These are phyloP conservation scores for Choloepus hoffmanni DNA, from an alignment of 2,113 vertebrate genomes.

Conservation along the genomic window DNA sequence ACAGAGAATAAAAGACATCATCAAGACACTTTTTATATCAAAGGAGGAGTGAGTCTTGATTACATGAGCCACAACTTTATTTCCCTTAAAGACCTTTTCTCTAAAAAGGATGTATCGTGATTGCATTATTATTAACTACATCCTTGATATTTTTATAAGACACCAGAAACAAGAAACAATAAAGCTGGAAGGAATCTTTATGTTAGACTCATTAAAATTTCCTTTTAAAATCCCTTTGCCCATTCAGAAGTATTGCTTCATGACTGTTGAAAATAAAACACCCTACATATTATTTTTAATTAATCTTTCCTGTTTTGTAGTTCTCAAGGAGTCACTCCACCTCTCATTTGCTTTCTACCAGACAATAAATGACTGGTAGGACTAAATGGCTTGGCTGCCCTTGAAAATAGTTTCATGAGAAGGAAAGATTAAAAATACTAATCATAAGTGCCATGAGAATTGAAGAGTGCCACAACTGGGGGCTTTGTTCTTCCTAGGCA, in stretches of 20 bases:
- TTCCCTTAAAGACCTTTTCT: not conserved
- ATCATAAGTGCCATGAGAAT: not conserved
- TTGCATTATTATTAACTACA: constrained; percentile 27
- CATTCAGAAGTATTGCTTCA: not conserved
- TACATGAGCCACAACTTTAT: not conserved
- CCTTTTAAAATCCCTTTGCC: constrained; percentile 13
- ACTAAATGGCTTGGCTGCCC: not conserved
- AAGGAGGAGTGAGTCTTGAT: not conserved
- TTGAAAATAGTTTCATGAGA: not conserved
- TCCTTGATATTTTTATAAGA: constrained; percentile 40
- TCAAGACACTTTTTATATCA: constrained; percentile 33
- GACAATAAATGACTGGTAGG: not conserved
- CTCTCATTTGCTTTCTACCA: constrained; percentile 12
- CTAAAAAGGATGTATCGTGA: not conserved
- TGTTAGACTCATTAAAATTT: constrained; percentile 32
- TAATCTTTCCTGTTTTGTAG: not conserved
- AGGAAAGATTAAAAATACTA: not conserved
- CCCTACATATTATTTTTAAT: constrained; percentile 13
- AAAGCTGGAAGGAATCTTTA: not conserved
- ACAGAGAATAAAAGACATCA: constrained; percentile 16
- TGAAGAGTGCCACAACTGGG: too few species aligned
- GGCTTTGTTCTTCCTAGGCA: not conserved
- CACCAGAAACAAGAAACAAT: not conserved
- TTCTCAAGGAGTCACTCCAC: not conserved
- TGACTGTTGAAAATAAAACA: constrained; percentile 22